Evolutionary conservation across 2,888 invertebrate species (phyloP), one percentile per base, ranked within the genome.

Genomic region (Cerceris ruficornis): DNA sequence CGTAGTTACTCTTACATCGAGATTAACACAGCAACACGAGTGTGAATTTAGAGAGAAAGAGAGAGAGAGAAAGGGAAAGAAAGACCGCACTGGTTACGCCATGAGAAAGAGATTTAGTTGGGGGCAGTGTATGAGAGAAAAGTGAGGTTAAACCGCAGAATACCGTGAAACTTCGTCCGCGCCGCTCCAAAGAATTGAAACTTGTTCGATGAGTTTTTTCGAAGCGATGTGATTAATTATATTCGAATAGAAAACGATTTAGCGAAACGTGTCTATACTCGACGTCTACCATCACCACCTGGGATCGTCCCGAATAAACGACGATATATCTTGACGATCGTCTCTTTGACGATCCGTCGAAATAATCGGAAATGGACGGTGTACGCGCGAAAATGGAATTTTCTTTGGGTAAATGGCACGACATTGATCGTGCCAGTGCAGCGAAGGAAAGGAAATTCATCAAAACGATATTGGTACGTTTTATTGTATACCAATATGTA

Each of bases 131-230:
- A 11, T 46, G 43, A 6, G 15, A 42, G 60, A 64, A 55, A 61
- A 49, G 64, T 43, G 46, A 52, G n/a, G 54, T 28, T 28, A 62
- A 66, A 14, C 62, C 41, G 64, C 41, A 52, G 11, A 55, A 71
- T 55, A 41, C 59, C 74, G 58, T 15, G 65, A 82, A 78, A 88
- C 86, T 89, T 89, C 87, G 89, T 89, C 89, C 90, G 85, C 86
- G 87, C 86, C 86, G 83, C 88, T 90, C 87, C 83, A 74, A 79
- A 87, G 92, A 92, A 91, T 92, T 91, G 92, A 91, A 92, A 91
- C 92, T 92, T 91, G 92, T 92, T 92, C 91, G 92, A 92, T 92
- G 84, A 83, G 59, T 62, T 75, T 82, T 73, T 79, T 77, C 66
- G 73, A 81, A 65, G 77, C 69, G 78, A 85, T 83, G 72, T 75